These are phyloP conservation scores for Alligator mississippiensis DNA, from an alignment of 2,113 vertebrate species.

Conservation along the genomic window DNA sequence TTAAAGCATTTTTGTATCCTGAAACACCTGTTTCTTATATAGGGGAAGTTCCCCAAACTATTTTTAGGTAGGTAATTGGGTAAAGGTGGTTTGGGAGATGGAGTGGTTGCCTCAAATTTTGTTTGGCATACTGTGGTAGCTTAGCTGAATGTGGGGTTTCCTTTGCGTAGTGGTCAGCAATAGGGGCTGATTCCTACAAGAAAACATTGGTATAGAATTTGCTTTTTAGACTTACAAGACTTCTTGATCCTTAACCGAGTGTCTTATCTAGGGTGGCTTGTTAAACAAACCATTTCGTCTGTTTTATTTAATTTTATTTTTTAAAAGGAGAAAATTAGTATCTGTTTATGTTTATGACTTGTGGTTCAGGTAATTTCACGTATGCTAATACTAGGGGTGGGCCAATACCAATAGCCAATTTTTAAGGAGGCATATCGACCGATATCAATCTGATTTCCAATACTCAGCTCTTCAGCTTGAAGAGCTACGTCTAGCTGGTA, in stretches of 20 bases:
- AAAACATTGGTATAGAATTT: not conserved
- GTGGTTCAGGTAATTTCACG: not conserved
- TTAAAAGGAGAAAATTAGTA: too few relatives aligned
- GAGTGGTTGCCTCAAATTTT: not conserved
- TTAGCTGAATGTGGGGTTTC: not conserved
- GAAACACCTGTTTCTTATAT: not conserved
- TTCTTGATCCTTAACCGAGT: not conserved
- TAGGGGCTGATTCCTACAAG: fast-evolving
- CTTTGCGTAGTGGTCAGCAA: fast-evolving
- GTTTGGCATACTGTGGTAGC: not conserved
- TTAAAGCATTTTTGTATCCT: not conserved
- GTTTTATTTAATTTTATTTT: not conserved
- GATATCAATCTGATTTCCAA: too few relatives aligned
- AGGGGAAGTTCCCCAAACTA: not conserved
- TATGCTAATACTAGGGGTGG: not conserved
- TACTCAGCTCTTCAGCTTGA: too few relatives aligned
- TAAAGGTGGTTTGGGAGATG: not conserved
- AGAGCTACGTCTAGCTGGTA: too few relatives aligned
- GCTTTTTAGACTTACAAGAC: not conserved
- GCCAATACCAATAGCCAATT: too few relatives aligned
- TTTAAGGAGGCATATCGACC: too few relatives aligned
- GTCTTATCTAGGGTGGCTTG: not conserved
- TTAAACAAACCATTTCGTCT: not conserved
- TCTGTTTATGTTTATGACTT: too few relatives aligned
- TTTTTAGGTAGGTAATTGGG: not conserved